phyloP scores from a whole-genome alignment of 2,888 invertebrate genomes.

The Pristionchus arcanus region DNA sequence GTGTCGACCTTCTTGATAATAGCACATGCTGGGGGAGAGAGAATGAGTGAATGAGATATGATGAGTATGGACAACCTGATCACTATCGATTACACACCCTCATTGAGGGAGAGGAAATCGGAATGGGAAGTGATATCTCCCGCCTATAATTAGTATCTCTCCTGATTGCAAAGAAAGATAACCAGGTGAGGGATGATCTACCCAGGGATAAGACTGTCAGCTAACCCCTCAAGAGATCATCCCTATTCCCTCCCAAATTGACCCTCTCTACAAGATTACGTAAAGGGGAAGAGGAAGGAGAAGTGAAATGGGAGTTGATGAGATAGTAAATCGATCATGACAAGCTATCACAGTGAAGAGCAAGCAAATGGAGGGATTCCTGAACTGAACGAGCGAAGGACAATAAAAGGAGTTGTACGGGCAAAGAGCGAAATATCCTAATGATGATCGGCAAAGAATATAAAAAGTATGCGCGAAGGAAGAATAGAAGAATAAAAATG shows the following conservation, averaged over 20 bases:
- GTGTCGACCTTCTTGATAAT: slow-evolving; percentile 48
- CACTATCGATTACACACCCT: slow-evolving; percentile 55
- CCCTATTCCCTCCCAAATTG: slow-evolving; percentile 18
- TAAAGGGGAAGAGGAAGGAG: slow-evolving; percentile 44
- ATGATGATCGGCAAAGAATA: not conserved
- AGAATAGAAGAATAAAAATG: not conserved
- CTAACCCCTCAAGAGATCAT: slow-evolving; percentile 34
- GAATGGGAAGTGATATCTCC: slow-evolving; percentile 24
- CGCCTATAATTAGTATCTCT: slow-evolving; percentile 33
- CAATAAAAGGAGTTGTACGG: not conserved
- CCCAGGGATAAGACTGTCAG: slow-evolving; percentile 36
- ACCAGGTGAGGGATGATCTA: slow-evolving; percentile 48
- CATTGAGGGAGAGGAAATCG: slow-evolving; percentile 31
- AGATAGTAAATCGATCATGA: slow-evolving; percentile 41
- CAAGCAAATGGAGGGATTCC: not conserved
- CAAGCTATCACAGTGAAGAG: slow-evolving; percentile 4
- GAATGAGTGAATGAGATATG: slow-evolving; percentile 53
- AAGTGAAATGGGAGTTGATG: slow-evolving; percentile 34
- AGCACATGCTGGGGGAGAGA: slow-evolving; percentile 28
- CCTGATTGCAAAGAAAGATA: not conserved
- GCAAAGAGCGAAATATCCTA: not conserved
- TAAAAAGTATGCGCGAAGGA: not conserved
- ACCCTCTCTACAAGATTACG: slow-evolving; percentile 36
- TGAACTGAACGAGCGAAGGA: slow-evolving; percentile 6
- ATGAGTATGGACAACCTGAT: slow-evolving; percentile 54